Base-by-base conservation (phyloP, 2,113 vertebrate genomes). In the Pachycephala philippinensis region DNA sequence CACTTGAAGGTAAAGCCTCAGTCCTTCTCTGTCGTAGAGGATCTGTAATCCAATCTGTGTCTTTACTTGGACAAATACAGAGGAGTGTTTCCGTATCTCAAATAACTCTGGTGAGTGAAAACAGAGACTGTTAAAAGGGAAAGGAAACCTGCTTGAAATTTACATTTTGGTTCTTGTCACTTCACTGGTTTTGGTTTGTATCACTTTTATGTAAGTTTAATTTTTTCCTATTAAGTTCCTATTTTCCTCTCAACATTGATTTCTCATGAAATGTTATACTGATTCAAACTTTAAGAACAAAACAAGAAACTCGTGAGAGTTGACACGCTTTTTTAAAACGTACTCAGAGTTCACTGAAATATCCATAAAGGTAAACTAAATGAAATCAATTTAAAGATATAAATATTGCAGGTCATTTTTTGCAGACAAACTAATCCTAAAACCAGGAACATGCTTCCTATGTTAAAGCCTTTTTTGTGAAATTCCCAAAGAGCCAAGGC, bases 51-150 rank as follows among this genome's bases (percentile, higher is more conserved):
- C 99, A 49, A 99, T 97, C 6, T 76, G 85, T 30, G 99, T 99
- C 97, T 96, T 98, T 42, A 99, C 98, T 96, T 99, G 98, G 56
- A 99, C 96, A 98, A 99, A 99, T 93, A 99, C 97, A 44, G 99
- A 99, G 11, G 99, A 99, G 71, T 99, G 96, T 93, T 98, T 98
- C 95, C 98, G 98, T 97, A 99, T 98, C 95, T 99, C 98, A 98
- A 99, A 98, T 63, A 98, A 88, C 24, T 99, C 99, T 99, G 95
- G 72, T 33, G 24, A 83, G 7, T 28, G 61, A 84, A 93, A 95
- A 84, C 8, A 93, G 23, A 77, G 4, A 74, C 11, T 15, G 14
- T 40, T 96, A 52, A 87, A 84, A 84, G 40, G 56, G 57, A 86
- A 88, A 70, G 28, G 28, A 78, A 87, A 68, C 9, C 3, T 21